These are phyloP conservation scores for Pherbina coryleti DNA, from an alignment of 2,888 invertebrate genomes.

Conservation along the genomic window DNA sequence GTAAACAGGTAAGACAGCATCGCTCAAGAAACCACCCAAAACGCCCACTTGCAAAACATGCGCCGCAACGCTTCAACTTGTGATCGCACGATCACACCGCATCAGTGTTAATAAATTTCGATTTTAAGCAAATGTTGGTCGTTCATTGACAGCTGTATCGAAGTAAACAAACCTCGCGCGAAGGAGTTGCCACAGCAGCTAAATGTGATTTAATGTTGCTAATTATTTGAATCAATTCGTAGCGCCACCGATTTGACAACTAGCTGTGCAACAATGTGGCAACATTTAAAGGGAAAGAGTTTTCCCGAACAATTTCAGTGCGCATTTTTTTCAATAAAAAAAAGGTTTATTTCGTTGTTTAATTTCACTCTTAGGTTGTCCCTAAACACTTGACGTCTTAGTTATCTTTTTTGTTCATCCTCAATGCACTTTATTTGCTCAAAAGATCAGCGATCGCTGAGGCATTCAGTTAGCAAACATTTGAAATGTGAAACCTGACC, in stretches of 20 bases:
- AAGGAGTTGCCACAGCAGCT: neutral
- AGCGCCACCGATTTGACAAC: constrained; percentile 29
- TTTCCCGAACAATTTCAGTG: neutral
- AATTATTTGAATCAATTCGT: constrained; percentile 32
- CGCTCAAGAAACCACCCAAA: constrained; percentile 11
- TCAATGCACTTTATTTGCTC: constrained; percentile 40
- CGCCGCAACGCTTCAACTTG: neutral
- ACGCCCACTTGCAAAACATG: constrained; percentile 25
- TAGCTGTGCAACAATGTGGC: neutral
- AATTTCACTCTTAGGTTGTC: neutral
- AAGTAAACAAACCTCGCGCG: neutral
- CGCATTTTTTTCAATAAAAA: neutral
- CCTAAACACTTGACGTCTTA: neutral
- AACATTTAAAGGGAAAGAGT: neutral
- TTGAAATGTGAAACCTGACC: constrained; percentile 46
- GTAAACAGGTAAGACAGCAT: neutral
- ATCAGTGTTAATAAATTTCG: constrained; percentile 11
- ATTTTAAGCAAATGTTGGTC: constrained; percentile 1
- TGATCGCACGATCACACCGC: neutral
- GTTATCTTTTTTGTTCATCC: neutral
- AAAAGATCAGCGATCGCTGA: constrained; percentile 61
- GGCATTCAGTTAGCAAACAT: constrained; percentile 61
- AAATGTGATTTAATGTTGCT: neutral
- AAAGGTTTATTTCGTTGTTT: neutral
- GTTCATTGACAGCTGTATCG: constrained; percentile 20